These are phyloP conservation scores for Marmota flaviventris DNA, from an alignment of 2,113 vertebrate genomes.

Conservation along the genomic window DNA sequence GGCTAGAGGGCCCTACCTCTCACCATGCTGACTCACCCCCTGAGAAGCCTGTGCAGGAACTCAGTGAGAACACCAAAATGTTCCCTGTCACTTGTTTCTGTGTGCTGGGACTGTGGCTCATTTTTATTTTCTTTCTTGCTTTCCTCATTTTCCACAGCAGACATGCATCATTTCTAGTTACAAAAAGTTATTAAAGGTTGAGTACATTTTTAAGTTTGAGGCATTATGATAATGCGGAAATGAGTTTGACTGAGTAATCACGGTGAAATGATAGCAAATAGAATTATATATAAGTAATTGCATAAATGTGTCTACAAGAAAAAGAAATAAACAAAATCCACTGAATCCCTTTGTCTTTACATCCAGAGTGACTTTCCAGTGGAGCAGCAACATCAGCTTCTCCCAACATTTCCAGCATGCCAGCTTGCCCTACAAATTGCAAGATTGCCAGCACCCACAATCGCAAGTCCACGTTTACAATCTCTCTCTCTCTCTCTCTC, in stretches of 20 bases:
- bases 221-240: neutral
- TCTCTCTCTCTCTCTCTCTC: neutral
- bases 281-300: neutral
- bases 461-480: neutral
- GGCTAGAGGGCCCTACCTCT: fast-evolving
- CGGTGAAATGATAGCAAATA: slow-evolving; percentile 28
- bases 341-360: neutral
- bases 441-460: neutral
- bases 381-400: neutral
- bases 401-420: neutral
- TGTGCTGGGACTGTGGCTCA: neutral
- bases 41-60: neutral
- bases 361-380: neutral
- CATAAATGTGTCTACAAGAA: neutral
- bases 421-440: neutral
- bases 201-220: neutral
- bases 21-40: neutral
- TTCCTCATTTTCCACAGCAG: neutral
- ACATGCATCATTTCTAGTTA: neutral
- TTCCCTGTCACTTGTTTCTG: neutral
- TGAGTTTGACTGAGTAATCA: neutral
- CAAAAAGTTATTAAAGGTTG: slow-evolving; percentile 16
- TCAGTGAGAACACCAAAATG: neutral
- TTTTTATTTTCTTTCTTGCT: slow-evolving; percentile 41
- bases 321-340: neutral